These are phyloP conservation scores for Zaprionus ornatus DNA, from an alignment of 1,140 invertebrate species.

Conservation along the genomic window DNA sequence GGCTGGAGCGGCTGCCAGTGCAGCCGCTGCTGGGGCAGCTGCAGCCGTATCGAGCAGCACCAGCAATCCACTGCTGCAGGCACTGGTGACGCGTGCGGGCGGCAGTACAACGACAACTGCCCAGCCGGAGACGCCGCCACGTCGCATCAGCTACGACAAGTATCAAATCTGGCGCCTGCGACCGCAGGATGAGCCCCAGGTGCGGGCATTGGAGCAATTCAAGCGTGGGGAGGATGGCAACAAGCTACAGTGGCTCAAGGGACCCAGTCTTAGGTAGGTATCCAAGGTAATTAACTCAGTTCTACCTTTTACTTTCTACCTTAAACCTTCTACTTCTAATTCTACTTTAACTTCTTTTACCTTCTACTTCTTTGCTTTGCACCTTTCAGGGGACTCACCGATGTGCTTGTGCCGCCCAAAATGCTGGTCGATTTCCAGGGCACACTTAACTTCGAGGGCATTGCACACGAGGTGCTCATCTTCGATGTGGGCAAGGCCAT, in stretches of 20 bases:
- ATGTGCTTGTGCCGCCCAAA: constrained; percentile 89
- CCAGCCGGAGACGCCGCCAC: constrained; percentile 49
- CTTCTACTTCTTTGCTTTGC: not conserved
- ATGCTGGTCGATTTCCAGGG: constrained; percentile 87
- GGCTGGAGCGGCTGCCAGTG: not conserved
- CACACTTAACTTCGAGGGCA: constrained; percentile 86
- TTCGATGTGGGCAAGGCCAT: constrained; percentile 90
- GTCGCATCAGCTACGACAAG: constrained; percentile 68
- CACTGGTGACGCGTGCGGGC: constrained; percentile 47
- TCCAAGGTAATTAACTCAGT: not conserved
- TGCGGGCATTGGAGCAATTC: constrained; percentile 70
- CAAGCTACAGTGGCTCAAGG: constrained; percentile 82
- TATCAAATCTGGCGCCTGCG: constrained; percentile 82
- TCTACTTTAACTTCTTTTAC: too few relatives aligned
- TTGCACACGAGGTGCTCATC: constrained; percentile 89
- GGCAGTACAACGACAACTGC: constrained; percentile 39
- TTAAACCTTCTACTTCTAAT: too few relatives aligned
- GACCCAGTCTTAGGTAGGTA: constrained; percentile 72
- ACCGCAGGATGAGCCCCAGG: constrained; percentile 69
- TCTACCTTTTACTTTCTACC: too few relatives aligned
- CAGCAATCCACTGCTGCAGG: constrained; percentile 63
- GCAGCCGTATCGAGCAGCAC: constrained; percentile 39
- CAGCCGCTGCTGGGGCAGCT: not conserved
- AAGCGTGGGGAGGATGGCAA: constrained; percentile 71
- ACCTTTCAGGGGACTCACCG: constrained; percentile 86